Evolutionary conservation across 2,797 vertebrate genomes (phyloP).

Genomic region (Columba guinea): DNA sequence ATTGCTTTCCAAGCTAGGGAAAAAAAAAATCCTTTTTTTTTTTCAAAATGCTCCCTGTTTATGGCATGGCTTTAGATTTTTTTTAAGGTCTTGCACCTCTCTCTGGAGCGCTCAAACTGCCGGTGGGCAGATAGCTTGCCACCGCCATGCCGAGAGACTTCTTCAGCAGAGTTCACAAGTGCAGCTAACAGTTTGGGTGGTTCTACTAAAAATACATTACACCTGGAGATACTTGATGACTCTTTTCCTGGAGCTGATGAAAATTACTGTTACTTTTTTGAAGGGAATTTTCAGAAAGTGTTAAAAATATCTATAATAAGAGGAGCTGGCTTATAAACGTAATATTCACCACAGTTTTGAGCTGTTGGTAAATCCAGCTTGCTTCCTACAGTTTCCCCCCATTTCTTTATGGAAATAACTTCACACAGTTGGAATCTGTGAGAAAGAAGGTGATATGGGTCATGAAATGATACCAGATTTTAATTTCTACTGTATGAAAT

Average conservation of each 20-base stretch:
- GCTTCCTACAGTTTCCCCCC: constrained; percentile 35
- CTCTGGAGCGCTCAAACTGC: constrained; percentile 28
- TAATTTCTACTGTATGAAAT: constrained; percentile 53
- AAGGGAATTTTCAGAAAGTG: constrained; percentile 60
- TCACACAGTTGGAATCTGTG: constrained; percentile 60
- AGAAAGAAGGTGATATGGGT: constrained; percentile 50
- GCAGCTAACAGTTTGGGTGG: constrained; percentile 33
- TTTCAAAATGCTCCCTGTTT: background rate
- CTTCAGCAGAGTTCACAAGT: constrained; percentile 57
- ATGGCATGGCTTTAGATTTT: constrained; percentile 41
- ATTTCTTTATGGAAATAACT: constrained; percentile 68
- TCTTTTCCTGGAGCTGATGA: constrained; percentile 53
- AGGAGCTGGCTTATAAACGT: constrained; percentile 23
- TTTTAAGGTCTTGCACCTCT: constrained; percentile 65
- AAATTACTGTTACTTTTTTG: constrained; percentile 66
- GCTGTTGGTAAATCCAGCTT: constrained; percentile 55
- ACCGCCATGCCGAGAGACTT: constrained; percentile 6
- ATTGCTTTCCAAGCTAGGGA: background rate
- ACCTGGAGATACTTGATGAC: constrained; percentile 63
- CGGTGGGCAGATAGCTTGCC: constrained; percentile 46
- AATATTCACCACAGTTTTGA: constrained; percentile 32
- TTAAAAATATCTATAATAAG: constrained; percentile 56
- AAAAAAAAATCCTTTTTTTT: background rate
- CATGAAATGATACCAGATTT: constrained; percentile 51
- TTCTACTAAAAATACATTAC: constrained; percentile 68